A percentile compares a stretch with the other conserved stretches of the same genome.
Conservation (phyloP, 2,797 vertebrate genomes). For the Sebastes hubbsi region DNA sequence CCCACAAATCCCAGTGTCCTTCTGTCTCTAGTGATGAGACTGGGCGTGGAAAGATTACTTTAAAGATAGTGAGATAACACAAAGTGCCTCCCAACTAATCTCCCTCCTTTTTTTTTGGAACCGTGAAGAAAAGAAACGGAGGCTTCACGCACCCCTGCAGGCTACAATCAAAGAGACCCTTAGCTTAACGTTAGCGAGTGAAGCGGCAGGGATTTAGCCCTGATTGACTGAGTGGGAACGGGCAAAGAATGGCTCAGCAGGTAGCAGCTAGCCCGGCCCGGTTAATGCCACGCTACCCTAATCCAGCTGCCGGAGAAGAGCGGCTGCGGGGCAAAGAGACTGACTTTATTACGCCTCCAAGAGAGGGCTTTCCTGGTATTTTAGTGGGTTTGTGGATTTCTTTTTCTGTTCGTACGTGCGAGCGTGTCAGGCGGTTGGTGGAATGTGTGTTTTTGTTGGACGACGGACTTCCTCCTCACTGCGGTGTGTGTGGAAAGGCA, state of each 20-base stretch:
- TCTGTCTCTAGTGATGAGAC: conserved; percentile 38
- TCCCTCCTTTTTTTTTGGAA: conserved; percentile 31
- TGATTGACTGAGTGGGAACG: conserved; percentile 66
- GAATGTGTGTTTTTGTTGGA: conserved; percentile 61
- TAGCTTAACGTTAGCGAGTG: conserved; percentile 63
- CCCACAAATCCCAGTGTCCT: conserved; percentile 39
- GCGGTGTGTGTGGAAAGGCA: conserved; percentile 15
- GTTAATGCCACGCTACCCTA: conserved; percentile 53
- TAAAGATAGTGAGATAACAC: conserved; percentile 69
- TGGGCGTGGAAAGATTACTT: conserved; percentile 29
- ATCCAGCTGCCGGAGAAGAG: conserved; percentile 55
- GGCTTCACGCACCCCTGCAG: conserved; percentile 64
- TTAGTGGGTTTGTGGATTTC: conserved; percentile 52
- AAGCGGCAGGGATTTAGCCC: conserved; percentile 66
- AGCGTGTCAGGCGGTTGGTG: conserved; percentile 14
- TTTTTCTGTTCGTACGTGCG: conserved; percentile 41
- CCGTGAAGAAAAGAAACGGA: conserved; percentile 49
- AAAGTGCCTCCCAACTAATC: conserved; percentile 68
- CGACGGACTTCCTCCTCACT: conserved; percentile 11
- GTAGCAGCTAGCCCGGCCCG: conserved; percentile 59
- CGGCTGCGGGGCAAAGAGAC: conserved; percentile 39
- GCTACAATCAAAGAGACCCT: conserved; percentile 69
- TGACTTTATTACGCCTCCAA: conserved; percentile 56
- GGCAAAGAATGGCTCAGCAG: conserved; percentile 72
- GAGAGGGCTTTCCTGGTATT: conserved; percentile 54